These are phyloP conservation scores for Lissonota sp. DNA, from an alignment of 2,888 invertebrate species.

Conservation along the genomic window DNA sequence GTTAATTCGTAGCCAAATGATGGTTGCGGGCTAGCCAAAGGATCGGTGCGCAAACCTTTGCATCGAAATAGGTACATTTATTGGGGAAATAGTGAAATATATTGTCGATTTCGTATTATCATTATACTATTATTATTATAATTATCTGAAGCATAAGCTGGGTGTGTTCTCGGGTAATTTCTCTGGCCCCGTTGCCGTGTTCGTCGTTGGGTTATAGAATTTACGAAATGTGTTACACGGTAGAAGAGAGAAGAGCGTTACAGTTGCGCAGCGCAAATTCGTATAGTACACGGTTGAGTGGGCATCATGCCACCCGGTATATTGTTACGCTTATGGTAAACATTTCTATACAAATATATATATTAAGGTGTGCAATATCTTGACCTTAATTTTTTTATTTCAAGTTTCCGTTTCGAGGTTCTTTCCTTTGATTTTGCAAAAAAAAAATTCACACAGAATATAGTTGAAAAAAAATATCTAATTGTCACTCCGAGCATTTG, in stretches of 20 bases:
- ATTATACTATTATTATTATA: background rate
- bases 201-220: conserved; percentile 34
- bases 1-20: conserved; percentile 47
- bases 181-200: conserved; percentile 15
- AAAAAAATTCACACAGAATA: too few relatives aligned
- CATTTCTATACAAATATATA: conserved; percentile 6
- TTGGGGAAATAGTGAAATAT: conserved; percentile 44
- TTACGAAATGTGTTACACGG: conserved; percentile 58
- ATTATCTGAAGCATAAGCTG: conserved; percentile 3
- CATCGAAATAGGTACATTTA: conserved; percentile 20
- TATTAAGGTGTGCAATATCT: too few relatives aligned
- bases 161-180: conserved; percentile 27
- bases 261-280: conserved; percentile 49
- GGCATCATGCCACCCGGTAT: conserved; percentile 60
- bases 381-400: too few relatives aligned
- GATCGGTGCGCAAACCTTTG: conserved; percentile 18
- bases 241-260: conserved; percentile 54
- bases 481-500: too few relatives aligned
- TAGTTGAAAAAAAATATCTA: too few relatives aligned
- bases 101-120: conserved; percentile 1
- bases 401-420: too few relatives aligned
- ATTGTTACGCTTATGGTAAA: conserved; percentile 16
- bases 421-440: too few relatives aligned
- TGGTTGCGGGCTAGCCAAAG: conserved; percentile 25
- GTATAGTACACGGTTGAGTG: conserved; percentile 54